phyloP scores from a whole-genome alignment of 2,113 vertebrate genomes.

The Mesoclemmys tuberculata region DNA sequence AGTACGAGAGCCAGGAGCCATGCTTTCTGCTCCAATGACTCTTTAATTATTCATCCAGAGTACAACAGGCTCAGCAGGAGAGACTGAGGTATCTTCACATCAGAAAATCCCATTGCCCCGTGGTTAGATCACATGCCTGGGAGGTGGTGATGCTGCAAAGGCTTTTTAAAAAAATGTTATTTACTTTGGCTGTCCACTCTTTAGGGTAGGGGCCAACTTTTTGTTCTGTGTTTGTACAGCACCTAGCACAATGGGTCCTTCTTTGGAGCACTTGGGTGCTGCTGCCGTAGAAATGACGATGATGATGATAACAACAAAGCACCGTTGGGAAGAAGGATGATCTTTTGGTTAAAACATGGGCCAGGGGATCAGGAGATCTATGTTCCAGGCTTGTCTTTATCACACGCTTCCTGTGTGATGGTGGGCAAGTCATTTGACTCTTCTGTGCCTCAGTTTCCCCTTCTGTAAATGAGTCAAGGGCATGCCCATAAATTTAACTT shows the following conservation, averaged over 20 bases:
- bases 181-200: background rate
- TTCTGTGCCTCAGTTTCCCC: background rate
- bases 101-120: no score
- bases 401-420: background rate
- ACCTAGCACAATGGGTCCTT: background rate
- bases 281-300: background rate
- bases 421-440: background rate
- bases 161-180: background rate
- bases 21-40: no score
- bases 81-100: no score
- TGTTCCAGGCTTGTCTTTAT: background rate
- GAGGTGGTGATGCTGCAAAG: background rate
- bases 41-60: no score
- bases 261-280: background rate
- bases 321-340: background rate
- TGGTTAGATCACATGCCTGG: no score
- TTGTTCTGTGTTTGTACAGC: background rate
- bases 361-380: background rate
- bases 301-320: background rate
- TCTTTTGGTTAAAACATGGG: background rate
- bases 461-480: background rate
- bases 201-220: background rate
- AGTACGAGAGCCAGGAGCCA: no score
- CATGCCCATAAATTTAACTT: no score
- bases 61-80: no score